Evolutionary conservation across 2,888 invertebrate species (phyloP).

Genomic region (Cosmia pyralina): DNA sequence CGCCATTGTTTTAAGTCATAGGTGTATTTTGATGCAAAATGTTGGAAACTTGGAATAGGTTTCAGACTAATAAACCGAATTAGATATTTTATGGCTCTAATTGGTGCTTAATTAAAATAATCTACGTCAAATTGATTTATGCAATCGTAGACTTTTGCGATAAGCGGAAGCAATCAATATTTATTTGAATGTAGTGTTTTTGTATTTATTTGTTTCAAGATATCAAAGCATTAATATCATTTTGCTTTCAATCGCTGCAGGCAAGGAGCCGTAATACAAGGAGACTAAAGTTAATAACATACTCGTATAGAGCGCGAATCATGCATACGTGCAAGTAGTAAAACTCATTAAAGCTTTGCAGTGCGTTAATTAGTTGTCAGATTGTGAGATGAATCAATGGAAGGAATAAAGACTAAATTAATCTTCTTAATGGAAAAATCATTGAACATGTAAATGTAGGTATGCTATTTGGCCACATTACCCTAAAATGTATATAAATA

Average conservation of each 20-base stretch:
- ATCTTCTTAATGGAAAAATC: too few relatives aligned
- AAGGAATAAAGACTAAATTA: neutral
- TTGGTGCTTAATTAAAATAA: neutral
- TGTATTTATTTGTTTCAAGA: constrained; percentile 3
- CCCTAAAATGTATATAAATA: too few relatives aligned
- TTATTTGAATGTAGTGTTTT: constrained; percentile 4
- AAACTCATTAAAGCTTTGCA: constrained; percentile 7
- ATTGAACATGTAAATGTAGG: too few relatives aligned
- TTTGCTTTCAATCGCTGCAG: constrained; percentile 29
- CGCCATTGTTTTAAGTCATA: too few relatives aligned
- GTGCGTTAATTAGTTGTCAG: neutral
- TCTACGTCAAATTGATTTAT: neutral
- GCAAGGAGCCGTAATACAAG: neutral
- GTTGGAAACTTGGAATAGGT: too few relatives aligned
- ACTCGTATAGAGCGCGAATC: neutral
- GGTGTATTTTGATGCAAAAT: too few relatives aligned
- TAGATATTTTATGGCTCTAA: neutral
- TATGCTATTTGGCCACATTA: too few relatives aligned
- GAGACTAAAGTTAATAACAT: constrained; percentile 14
- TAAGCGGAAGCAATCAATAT: constrained; percentile 36
- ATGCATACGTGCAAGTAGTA: neutral
- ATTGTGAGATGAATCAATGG: neutral
- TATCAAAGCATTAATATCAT: constrained; percentile 22
- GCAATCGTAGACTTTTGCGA: neutral
- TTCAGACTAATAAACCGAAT: neutral